These are phyloP conservation scores for Bellardia bayeri DNA, from an alignment of 2,888 invertebrate species.

Conservation along the genomic window DNA sequence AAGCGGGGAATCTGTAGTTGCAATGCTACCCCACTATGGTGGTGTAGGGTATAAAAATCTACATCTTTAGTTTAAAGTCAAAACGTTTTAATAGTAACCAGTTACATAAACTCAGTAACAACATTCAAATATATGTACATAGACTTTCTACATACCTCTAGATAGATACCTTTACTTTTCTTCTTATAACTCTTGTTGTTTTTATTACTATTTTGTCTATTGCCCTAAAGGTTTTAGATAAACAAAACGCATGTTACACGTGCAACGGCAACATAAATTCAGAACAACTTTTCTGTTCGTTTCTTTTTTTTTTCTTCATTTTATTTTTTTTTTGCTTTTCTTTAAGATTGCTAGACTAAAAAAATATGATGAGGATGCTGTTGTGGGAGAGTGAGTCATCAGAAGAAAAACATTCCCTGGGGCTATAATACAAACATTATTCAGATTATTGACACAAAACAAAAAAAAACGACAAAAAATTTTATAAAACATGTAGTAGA, in stretches of 20 bases:
- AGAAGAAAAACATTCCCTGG: slow-evolving; percentile 31
- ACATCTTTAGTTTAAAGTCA: slow-evolving; percentile 2
- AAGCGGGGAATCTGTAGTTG: too few species aligned
- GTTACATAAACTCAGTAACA: slow-evolving; percentile 19
- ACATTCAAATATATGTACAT: not conserved
- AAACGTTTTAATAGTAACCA: slow-evolving; percentile 35
- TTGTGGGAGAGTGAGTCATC: not conserved
- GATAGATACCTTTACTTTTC: slow-evolving; percentile 17
- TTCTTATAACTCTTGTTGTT: not conserved
- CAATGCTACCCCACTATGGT: too few species aligned
- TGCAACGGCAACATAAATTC: slow-evolving; percentile 56
- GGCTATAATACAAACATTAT: slow-evolving; percentile 31
- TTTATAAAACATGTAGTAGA: too few species aligned
- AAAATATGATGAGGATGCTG: not conserved
- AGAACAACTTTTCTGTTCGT: slow-evolving; percentile 36
- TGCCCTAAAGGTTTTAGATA: slow-evolving; percentile 65
- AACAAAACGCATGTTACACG: slow-evolving; percentile 67
- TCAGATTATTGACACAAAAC: slow-evolving; percentile 32
- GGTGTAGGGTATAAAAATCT: too few species aligned
- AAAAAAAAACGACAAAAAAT: not conserved
- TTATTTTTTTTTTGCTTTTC: slow-evolving; percentile 18
- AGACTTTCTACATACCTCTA: too few species aligned
- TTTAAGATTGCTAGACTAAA: not conserved
- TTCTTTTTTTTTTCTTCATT: not conserved
- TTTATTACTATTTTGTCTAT: slow-evolving; percentile 38